These are phyloP conservation scores for Melanocharis versteri DNA, from an alignment of 2,113 vertebrate genomes.

Conservation along the genomic window DNA sequence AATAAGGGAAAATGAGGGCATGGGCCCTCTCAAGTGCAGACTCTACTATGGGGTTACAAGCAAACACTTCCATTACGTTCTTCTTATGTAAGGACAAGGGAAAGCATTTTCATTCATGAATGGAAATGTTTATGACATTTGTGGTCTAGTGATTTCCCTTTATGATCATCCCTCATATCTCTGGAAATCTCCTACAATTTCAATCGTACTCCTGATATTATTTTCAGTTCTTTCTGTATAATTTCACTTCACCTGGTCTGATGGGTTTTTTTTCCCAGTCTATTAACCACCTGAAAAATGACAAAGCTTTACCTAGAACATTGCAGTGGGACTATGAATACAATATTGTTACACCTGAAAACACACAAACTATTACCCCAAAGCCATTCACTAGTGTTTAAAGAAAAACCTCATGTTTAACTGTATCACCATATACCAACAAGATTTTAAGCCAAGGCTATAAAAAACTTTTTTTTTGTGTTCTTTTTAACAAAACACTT, in stretches of 20 bases:
- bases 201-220: neutral
- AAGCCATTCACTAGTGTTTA: neutral
- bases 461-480: neutral
- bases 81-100: neutral
- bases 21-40: neutral
- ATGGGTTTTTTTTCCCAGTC: neutral
- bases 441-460: neutral
- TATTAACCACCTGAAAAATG: constrained; percentile 18
- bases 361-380: neutral
- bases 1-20: neutral
- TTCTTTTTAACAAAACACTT: neutral
- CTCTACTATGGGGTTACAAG: neutral
- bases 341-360: neutral
- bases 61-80: neutral
- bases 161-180: neutral
- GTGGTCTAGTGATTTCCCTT: neutral
- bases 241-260: constrained; percentile 18
- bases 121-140: neutral
- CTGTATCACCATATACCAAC: neutral
- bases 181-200: neutral
- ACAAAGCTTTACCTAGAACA: neutral
- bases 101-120: constrained; percentile 16
- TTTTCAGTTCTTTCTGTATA: neutral
- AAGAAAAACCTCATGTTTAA: neutral
- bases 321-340: neutral